phyloP scores from a whole-genome alignment of 2,888 invertebrate genomes.

The Nomada hirtipes region DNA sequence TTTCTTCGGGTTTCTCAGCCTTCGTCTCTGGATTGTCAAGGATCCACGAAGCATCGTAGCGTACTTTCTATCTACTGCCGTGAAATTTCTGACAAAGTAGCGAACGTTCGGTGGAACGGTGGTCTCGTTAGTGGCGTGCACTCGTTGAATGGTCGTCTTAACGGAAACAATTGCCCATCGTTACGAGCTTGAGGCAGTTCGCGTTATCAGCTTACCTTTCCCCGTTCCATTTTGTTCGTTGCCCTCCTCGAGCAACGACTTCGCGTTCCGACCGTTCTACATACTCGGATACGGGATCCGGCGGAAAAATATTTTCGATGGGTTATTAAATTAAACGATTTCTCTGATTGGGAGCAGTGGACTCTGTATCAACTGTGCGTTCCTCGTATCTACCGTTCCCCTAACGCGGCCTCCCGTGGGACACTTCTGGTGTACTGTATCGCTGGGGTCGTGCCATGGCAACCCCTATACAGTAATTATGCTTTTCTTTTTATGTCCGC shows the following conservation, averaged over 20 bases:
- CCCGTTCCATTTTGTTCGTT: slow-evolving; percentile 12
- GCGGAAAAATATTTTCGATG: slow-evolving; percentile 75
- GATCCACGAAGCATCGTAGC: slow-evolving; percentile 5
- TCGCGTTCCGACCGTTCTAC: neutral
- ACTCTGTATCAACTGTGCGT: slow-evolving; percentile 56
- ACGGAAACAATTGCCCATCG: slow-evolving; percentile 78
- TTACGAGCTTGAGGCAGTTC: slow-evolving; percentile 72
- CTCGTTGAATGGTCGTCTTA: slow-evolving; percentile 67
- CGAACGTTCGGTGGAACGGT: slow-evolving; percentile 22
- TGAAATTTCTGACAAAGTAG: slow-evolving; percentile 34
- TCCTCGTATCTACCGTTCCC: slow-evolving; percentile 48
- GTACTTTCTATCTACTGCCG: slow-evolving; percentile 6
- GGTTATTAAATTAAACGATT: slow-evolving; percentile 84
- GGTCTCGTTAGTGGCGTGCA: slow-evolving; percentile 71
- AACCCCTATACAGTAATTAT: slow-evolving; percentile 83
- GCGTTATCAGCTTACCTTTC: slow-evolving; percentile 44
- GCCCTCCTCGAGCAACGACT: neutral
- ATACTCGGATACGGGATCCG: slow-evolving; percentile 24
- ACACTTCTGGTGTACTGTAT: slow-evolving; percentile 81
- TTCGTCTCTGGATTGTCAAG: slow-evolving; percentile 7
- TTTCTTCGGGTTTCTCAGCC: neutral
- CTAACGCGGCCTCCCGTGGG: slow-evolving; percentile 77
- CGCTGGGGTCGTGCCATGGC: slow-evolving; percentile 78
- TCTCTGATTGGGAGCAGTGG: slow-evolving; percentile 73
- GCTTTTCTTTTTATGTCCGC: slow-evolving; percentile 82